Evolutionary conservation across 2,888 invertebrate genomes (phyloP).

Genomic region (Octodonta nipae): DNA sequence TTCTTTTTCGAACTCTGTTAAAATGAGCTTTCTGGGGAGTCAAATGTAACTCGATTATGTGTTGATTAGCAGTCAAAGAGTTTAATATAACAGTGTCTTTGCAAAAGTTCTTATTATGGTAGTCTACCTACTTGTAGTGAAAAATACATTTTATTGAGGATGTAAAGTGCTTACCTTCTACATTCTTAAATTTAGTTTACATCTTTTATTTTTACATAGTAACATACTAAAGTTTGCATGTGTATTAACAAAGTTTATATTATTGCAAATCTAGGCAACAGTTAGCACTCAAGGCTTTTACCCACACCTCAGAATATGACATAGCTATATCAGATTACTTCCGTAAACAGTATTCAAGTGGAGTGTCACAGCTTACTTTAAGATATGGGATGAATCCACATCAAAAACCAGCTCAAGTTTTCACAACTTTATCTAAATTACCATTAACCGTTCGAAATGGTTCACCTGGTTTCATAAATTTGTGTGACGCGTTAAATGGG

Average conservation of each 20-base stretch:
- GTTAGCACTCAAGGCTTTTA: conserved; percentile 87
- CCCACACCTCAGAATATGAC: conserved; percentile 91
- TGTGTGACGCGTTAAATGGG: conserved; percentile 92
- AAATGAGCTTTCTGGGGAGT: no score
- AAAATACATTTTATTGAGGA: no score
- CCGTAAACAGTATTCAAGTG: conserved; percentile 72
- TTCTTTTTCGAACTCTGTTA: no score
- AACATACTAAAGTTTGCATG: neutral
- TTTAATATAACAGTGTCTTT: no score
- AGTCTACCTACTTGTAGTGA: no score
- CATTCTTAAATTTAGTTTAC: no score
- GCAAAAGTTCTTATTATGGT: no score
- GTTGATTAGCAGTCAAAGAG: no score
- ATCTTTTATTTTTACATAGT: no score
- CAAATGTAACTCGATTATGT: no score
- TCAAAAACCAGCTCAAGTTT: conserved; percentile 89
- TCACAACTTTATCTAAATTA: conserved; percentile 60
- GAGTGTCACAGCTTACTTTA: conserved; percentile 65
- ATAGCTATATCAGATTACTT: conserved; percentile 89
- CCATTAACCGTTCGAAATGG: conserved; percentile 86
- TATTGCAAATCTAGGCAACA: conserved; percentile 58
- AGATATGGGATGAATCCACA: conserved; percentile 97
- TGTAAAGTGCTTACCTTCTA: no score
- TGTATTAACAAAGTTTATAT: no score
- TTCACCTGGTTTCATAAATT: conserved; percentile 91